Evolutionary conservation across 2,797 vertebrate genomes (phyloP), one percentile per base, ranked within the genome.

Genomic region (Melanotaenia boesemani): DNA sequence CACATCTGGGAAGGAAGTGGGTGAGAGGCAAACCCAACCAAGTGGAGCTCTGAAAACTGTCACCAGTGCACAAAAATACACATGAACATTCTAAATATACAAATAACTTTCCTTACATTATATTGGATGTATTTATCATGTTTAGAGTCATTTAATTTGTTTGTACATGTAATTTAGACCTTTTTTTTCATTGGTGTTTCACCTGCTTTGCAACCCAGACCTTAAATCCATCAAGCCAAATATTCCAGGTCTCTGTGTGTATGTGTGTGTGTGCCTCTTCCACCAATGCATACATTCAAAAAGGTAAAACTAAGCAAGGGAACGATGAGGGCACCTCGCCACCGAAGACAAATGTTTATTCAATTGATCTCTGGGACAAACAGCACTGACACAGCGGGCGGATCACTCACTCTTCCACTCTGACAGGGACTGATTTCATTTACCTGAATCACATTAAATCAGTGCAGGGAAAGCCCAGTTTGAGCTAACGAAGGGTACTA

Each of bases 361-460:
- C 85, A 93, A 94, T 93, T 82, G 89, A 94, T 93, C 83, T 80
- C 12, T 24, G 80, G 81, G 86, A 91, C 86, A 93, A 94, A 92
- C 90, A 92, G 74, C 82, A 79, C 77, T 65, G 80, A 70, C 75
- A 60, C 77, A 56, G 84, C 50, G 60, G 66, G 46, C 22, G 41
- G 54, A 78, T 83, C 82, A 41, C 58, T 79, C 69, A n/a, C 57
- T 74, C 55, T 28, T 18, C 20, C 10, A 55, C 59, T 30, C 37
- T 71, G 65, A 77, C 75, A 2, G 22, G 70, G 75, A 63, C 74
- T 62, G 36, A 55, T 58, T 61, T 48, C 22, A 59, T 71, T 61
- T 62, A 52, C 37, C 44, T 20, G 12, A 69, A 60, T 65, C 58
- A 48, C 39, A 67, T 30, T 1, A 44, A 7, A 59, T 5, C 6